Evolutionary conservation across 2,888 invertebrate species (phyloP).

Genomic region (Conchocele bisecta): DNA sequence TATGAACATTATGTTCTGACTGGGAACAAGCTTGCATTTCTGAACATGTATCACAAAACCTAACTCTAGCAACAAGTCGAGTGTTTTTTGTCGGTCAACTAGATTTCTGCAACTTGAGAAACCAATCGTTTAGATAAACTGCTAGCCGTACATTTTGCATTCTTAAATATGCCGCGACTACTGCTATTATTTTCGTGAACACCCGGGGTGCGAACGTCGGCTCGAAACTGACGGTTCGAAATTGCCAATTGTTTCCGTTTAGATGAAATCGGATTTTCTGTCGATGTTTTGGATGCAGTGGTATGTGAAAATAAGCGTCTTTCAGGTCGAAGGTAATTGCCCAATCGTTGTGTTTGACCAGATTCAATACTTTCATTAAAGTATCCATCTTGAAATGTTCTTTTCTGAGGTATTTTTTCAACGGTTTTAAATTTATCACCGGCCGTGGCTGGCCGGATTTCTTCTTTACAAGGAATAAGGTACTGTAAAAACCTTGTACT

Average conservation of each 20-base stretch:
- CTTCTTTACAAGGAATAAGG: conserved; percentile 32
- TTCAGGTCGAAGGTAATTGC: conserved; percentile 27
- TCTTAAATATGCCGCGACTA: conserved; percentile 26
- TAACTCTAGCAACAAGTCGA: conserved; percentile 27
- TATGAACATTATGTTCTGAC: conserved; percentile 31
- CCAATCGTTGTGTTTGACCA: conserved; percentile 29
- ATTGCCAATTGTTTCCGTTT: conserved; percentile 11
- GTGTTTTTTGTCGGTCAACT: conserved; percentile 20
- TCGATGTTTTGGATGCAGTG: conserved; percentile 21
- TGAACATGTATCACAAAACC: conserved; percentile 46
- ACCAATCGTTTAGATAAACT: conserved; percentile 51
- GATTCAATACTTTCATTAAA: conserved; percentile 25
- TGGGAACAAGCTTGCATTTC: conserved; percentile 25
- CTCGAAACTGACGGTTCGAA: conserved; percentile 16
- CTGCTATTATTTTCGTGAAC: conserved; percentile 40
- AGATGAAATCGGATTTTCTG: conserved; percentile 20
- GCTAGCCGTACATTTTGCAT: conserved; percentile 23
- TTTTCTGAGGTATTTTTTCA: conserved; percentile 32
- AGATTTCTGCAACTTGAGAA: not conserved
- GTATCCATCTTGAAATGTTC: conserved; percentile 51
- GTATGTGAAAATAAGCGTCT: conserved; percentile 34
- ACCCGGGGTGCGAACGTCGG: conserved; percentile 16
- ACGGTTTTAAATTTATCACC: conserved; percentile 42
- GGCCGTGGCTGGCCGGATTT: conserved; percentile 32
- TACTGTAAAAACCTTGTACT: conserved; percentile 41